Evolutionary conservation across 2,113 vertebrate genomes (phyloP).

Genomic region (Rostratula benghalensis): DNA sequence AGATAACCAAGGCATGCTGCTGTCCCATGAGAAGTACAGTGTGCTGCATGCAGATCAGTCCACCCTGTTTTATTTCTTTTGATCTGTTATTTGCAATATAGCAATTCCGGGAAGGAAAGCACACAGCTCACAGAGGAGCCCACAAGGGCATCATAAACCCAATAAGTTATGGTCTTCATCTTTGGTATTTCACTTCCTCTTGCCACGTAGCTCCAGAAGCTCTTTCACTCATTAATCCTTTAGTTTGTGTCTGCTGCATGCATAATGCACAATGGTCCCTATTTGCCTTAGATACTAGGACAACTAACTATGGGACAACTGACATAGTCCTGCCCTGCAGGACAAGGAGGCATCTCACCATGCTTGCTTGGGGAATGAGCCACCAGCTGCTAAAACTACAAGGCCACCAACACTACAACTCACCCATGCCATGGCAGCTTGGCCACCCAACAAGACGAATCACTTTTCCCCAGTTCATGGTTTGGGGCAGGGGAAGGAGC

Average conservation of each 20-base stretch:
- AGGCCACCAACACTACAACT: not conserved
- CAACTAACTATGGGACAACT: not conserved
- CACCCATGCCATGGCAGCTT: fast-evolving
- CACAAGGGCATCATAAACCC: not conserved
- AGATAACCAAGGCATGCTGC: not conserved
- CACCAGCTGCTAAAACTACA: not conserved
- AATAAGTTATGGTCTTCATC: not conserved
- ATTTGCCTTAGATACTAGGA: not conserved
- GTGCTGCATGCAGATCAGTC: not conserved
- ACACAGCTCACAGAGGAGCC: not conserved
- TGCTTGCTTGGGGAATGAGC: not conserved
- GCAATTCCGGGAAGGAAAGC: not conserved
- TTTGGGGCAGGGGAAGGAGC: not conserved
- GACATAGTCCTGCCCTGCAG: not conserved
- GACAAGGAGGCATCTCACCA: not conserved
- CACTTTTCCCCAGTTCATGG: not conserved
- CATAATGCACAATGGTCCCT: not conserved
- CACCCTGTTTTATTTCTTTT: not conserved
- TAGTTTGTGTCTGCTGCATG: not conserved
- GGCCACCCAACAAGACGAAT: not conserved
- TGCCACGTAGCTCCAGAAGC: not conserved
- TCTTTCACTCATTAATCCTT: not conserved
- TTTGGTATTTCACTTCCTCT: not conserved
- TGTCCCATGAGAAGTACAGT: not conserved
- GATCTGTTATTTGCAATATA: not conserved